A percentile compares a stretch with the other conserved stretches of the same genome.
Evolutionary conservation across 1,140 invertebrate species (phyloP).

Genomic region (Luehdorfia chinensis): DNA sequence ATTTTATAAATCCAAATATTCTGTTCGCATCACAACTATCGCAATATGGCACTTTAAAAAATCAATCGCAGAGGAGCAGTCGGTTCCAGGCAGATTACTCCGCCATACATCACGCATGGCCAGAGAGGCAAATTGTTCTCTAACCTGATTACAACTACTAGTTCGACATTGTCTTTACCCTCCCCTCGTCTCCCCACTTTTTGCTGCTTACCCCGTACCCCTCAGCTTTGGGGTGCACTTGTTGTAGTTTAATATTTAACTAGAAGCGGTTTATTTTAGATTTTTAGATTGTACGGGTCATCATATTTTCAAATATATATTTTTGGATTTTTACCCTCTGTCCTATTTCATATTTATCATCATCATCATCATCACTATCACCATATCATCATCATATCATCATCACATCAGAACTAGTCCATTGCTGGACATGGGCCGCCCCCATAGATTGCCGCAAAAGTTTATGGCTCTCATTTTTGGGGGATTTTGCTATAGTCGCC

Average conservation of each 20-base stretch:
- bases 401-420: too few relatives aligned
- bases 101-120: conserved; percentile 62
- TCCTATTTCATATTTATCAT: too few relatives aligned
- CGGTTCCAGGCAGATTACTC: conserved; percentile 44
- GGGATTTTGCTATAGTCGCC: too few relatives aligned
- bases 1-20: too few relatives aligned
- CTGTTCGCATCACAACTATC: neutral
- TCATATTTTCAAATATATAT: neutral
- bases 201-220: conserved; percentile 1
- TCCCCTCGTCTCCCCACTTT: conserved; percentile 11
- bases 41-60: conserved; percentile 30
- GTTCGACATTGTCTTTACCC: conserved; percentile 69
- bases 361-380: too few relatives aligned
- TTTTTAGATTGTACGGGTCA: neutral
- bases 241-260: conserved; percentile 3
- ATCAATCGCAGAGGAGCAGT: conserved; percentile 40
- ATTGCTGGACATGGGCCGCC: too few relatives aligned
- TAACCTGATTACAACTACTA: conserved; percentile 74
- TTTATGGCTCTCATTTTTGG: too few relatives aligned
- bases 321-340: too few relatives aligned
- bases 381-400: too few relatives aligned
- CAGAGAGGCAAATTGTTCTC: conserved; percentile 70
- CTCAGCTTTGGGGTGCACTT: conserved; percentile 18
- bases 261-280: conserved; percentile 4
- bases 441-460: too few relatives aligned